Conservation (phyloP, 2,113 vertebrate genomes). For the Arothron firmamentum region DNA sequence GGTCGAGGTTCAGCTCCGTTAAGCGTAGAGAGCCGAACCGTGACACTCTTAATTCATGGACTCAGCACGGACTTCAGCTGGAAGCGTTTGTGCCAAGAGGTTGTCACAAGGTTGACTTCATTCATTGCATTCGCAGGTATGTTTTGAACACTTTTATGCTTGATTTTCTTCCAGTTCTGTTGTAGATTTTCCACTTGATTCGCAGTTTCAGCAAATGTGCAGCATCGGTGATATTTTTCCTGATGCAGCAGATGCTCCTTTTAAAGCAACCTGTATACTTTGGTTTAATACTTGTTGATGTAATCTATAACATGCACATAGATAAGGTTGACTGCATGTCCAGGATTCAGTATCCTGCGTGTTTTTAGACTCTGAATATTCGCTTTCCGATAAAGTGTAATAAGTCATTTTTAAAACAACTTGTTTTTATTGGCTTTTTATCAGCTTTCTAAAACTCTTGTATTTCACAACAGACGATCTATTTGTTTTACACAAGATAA, state of each 20-base stretch:
- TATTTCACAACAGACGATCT: no score
- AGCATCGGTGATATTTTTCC: neutral
- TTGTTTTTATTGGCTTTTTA: neutral
- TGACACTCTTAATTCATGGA: constrained; percentile 64
- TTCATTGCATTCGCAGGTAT: constrained; percentile 51
- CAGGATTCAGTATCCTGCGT: neutral
- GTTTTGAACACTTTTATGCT: neutral
- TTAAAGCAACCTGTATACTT: neutral
- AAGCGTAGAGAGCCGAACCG: constrained; percentile 40
- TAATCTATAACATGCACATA: neutral
- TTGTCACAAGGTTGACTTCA: constrained; percentile 43
- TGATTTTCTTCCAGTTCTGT: neutral
- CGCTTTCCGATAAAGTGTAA: neutral
- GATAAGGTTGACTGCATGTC: neutral
- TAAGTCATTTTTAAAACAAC: neutral
- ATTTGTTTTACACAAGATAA: no score
- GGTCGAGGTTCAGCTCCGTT: constrained; percentile 6
- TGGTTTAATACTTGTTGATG: no score
- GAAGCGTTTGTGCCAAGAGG: constrained; percentile 37
- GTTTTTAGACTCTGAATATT: neutral
- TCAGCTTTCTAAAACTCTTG: neutral
- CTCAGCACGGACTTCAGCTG: constrained; percentile 44
- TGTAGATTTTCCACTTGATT: neutral
- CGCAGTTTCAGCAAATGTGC: neutral
- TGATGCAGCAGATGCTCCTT: neutral